Percentiles rank a stretch among this genome's conserved stretches.
These are phyloP conservation scores for Phasia obesa DNA, from an alignment of 2,888 invertebrate species.

Conservation along the genomic window DNA sequence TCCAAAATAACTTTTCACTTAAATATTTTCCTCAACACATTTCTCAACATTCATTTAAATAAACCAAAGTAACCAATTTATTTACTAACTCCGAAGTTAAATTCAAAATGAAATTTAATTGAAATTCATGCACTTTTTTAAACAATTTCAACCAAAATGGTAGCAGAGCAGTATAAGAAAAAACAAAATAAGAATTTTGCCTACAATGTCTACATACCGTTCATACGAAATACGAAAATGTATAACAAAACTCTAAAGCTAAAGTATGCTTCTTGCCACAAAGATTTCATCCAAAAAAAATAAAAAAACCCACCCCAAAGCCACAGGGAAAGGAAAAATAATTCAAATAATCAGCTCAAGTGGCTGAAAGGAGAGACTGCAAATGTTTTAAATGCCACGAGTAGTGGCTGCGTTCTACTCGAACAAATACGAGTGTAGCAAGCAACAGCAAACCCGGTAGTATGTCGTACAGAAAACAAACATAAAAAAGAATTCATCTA, in stretches of 20 bases:
- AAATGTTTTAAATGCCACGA: constrained; percentile 70
- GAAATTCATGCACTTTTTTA: constrained; percentile 66
- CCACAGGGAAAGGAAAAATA: constrained; percentile 69
- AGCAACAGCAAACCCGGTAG: constrained; percentile 43
- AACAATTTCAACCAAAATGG: constrained; percentile 59
- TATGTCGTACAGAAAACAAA: constrained; percentile 3
- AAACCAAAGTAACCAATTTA: constrained; percentile 44
- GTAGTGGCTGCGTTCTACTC: constrained; percentile 48
- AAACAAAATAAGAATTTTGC: constrained; percentile 56
- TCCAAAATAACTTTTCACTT: constrained; percentile 4
- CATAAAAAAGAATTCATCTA: neutral
- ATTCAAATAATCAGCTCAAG: constrained; percentile 72
- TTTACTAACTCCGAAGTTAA: constrained; percentile 39
- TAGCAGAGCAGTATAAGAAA: constrained; percentile 1
- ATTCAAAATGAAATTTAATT: constrained; percentile 63
- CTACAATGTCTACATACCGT: constrained; percentile 68
- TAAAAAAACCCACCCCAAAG: constrained; percentile 59
- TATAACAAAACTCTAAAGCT: constrained; percentile 63
- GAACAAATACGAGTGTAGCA: constrained; percentile 37
- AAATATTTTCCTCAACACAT: neutral
- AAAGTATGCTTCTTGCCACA: constrained; percentile 69
- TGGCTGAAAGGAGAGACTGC: constrained; percentile 70
- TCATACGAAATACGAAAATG: constrained; percentile 30
- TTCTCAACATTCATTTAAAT: constrained; percentile 22
- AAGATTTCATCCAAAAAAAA: constrained; percentile 53